Percentiles rank a stretch among this genome's conserved stretches.
Evolutionary conservation across 2,888 invertebrate genomes (phyloP).

Genomic region (Eupithecia insigniata): DNA sequence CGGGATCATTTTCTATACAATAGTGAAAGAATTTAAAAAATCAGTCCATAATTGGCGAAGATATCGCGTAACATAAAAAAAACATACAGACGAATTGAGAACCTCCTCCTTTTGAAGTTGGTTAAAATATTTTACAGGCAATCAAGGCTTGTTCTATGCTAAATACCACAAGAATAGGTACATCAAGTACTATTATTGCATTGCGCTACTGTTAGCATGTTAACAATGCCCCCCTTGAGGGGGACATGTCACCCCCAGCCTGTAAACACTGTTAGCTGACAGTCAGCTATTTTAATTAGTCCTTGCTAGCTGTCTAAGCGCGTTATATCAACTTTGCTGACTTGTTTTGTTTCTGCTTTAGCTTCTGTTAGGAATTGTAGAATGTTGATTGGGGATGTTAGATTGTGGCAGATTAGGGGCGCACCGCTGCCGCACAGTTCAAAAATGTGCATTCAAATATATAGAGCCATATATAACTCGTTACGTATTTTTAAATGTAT

Average conservation of each 20-base stretch:
- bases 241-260: constrained; percentile 33
- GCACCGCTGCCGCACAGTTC: no score
- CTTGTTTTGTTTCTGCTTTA: constrained; percentile 26
- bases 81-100: no score
- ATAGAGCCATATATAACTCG: no score
- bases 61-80: no score
- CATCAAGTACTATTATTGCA: not conserved
- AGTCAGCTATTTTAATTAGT: constrained; percentile 66
- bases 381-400: not conserved
- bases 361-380: not conserved
- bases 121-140: not conserved
- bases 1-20: no score
- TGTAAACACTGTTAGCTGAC: constrained; percentile 52
- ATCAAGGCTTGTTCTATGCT: constrained; percentile 8
- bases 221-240: constrained; percentile 1
- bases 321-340: constrained; percentile 40
- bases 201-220: not conserved
- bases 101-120: no score
- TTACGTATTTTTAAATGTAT: no score
- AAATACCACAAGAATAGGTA: not conserved
- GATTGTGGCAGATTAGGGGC: no score
- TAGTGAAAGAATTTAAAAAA: no score
- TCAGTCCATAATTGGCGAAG: no score
- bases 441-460: no score
- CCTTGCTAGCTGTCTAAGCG: constrained; percentile 49